These are phyloP conservation scores for Psettodes erumei DNA, from an alignment of 2,113 vertebrate species.

Conservation along the genomic window DNA sequence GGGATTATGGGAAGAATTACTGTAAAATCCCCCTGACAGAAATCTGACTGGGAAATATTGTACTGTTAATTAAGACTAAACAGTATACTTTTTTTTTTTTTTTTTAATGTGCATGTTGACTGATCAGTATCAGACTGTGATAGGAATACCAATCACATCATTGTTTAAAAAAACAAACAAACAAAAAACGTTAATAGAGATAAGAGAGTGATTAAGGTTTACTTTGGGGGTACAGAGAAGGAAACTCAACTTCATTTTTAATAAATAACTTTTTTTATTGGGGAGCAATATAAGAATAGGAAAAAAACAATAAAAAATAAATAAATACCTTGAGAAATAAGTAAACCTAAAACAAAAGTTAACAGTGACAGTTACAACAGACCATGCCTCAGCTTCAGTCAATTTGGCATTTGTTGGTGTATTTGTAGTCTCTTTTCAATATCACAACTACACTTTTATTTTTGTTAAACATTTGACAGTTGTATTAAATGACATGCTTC, in stretches of 20 bases:
- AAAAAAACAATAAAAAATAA: slow-evolving; percentile 48
- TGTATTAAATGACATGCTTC: background rate
- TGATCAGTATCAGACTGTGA: too few species aligned
- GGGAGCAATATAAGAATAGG: slow-evolving; percentile 48
- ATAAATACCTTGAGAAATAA: slow-evolving; percentile 48
- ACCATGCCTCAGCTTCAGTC: slow-evolving; percentile 2
- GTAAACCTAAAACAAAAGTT: slow-evolving; percentile 32
- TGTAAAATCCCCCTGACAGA: background rate
- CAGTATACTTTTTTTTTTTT: too few species aligned
- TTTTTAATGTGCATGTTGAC: background rate
- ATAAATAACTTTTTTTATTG: slow-evolving; percentile 63
- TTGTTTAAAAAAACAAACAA: too few species aligned
- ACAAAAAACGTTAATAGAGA: too few species aligned
- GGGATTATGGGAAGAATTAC: background rate
- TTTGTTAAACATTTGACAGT: slow-evolving; percentile 11
- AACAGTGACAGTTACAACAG: slow-evolving; percentile 5
- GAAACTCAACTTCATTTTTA: background rate
- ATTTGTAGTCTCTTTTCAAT: slow-evolving; percentile 9
- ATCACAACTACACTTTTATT: slow-evolving; percentile 5
- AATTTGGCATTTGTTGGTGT: too few species aligned
- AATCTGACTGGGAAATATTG: background rate
- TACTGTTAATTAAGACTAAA: background rate
- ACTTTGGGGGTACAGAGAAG: background rate
- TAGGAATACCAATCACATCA: background rate
- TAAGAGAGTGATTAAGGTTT: background rate